Evolutionary conservation across 2,888 invertebrate species (phyloP), one percentile per base, ranked within the genome.

Genomic region (Caenorhabditis auriculariae): DNA sequence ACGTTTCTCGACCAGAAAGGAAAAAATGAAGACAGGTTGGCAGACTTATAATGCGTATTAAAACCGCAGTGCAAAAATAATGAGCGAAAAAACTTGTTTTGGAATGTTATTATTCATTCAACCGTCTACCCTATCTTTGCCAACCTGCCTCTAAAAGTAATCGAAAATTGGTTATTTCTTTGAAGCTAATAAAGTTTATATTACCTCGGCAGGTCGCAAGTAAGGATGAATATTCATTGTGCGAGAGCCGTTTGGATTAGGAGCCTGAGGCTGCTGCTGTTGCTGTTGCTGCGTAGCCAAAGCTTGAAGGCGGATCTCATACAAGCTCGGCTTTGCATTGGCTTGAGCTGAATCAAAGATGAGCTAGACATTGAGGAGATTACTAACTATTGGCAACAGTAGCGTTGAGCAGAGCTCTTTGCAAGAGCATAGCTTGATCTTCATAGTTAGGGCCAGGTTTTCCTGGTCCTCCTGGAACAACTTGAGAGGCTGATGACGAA

Each of bases 331-430:
- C 42, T 63, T 61, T 29, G 29, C 42, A 12, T 46, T 57, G 27
- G 24, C 42, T 17, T 38, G 29, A 4, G 35, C 17, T 19, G 37
- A 56, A 37, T 27, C 41, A n/a, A 46, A 27, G 28, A 32, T 38
- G 26, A 23, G 44, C 42, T 17, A 42, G 43, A 27, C 17, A 24
- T 17, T 39, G n/a, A 32, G 38, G 43, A 43, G 12, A n/a, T 24
- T 35, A 37, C 38, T 28, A 29, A 53, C 53, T 17, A 27, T 24
- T 50, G 24, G 60, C 53, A 32, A 54, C 53, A 9, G 42, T 37
- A 21, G 3, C 42, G 24, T 39, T 47, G 24, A 63, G 51, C n/a
- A 72, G 66, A 2, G 67, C 72, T 24, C 69, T 66, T 37, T 72
- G 72, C 6, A 72, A 60, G 37, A 69, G 32, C 15, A 69, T 28